phyloP scores from a whole-genome alignment of 2,797 vertebrate species.

The Octomys mimax region DNA sequence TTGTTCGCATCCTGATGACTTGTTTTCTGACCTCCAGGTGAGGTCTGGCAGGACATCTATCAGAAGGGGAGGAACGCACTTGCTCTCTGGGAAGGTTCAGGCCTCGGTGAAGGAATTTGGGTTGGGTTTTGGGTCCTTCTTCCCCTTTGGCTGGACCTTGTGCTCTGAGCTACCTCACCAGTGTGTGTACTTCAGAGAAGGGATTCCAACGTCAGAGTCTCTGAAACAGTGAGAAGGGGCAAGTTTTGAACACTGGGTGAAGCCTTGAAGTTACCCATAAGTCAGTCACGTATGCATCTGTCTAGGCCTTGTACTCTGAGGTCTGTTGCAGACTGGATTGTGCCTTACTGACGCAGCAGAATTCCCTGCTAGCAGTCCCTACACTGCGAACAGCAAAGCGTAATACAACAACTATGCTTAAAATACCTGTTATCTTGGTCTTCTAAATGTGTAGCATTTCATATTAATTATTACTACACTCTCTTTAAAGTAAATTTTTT shows the following conservation, averaged over 20 bases:
- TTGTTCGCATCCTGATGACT: not conserved
- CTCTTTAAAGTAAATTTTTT: no score
- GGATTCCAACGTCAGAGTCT: not conserved
- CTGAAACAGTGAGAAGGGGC: not conserved
- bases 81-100: not conserved
- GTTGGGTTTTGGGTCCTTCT: not conserved
- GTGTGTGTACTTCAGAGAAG: not conserved
- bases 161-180: not conserved
- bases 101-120: not conserved
- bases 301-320: not conserved
- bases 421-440: no score
- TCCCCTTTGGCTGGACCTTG: not conserved
- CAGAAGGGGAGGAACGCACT: not conserved
- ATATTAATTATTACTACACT: no score
- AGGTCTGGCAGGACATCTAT: not conserved
- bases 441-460: no score
- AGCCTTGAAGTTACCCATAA: not conserved
- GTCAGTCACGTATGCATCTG: not conserved
- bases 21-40: constrained; percentile 34
- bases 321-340: not conserved
- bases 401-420: no score
- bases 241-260: no score
- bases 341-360: not conserved
- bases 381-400: no score
- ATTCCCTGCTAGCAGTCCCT: not conserved